Evolutionary conservation across 1,140 invertebrate genomes (phyloP), one percentile per base, ranked within the genome.

Genomic region (Cotesia chilonis): DNA sequence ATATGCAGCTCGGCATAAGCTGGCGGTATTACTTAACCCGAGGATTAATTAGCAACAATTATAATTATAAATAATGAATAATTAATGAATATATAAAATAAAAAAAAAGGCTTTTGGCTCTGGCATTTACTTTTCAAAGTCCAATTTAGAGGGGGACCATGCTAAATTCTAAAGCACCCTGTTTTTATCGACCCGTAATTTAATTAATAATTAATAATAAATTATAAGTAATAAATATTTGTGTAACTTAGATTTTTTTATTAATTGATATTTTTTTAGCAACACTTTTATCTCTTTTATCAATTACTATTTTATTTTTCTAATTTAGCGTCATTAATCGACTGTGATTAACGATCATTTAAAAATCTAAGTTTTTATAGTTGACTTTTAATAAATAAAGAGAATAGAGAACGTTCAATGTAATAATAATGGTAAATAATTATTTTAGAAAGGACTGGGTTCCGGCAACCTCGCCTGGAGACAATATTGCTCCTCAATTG

Each of bases 21-120:
- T 61, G 63, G 63, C 63, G 17, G 61, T 64, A 35, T 65, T 65
- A 65, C 63, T 65, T 65, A 65, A 65, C 9, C 9, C 6, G 2
- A 14, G 0, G 12, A 28, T 7, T 9, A 61, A 28, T 36, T 28
- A 7, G 35, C 17, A 28, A 20, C 20, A 28, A 28, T 28, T 28
- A 28, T 28, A 28, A 28, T 28, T 28, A 28, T 28, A 28, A 28
- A 28, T 28, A 61, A 61, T 28, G 4, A 61, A 36, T 20, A 28
- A 28, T 28, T 28, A 28, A 10, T 57, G 54, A 57, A 61, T 28
- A 12, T 12, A 61, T 14, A 14, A 20, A 20, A 28, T n/a, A n/a
- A 57, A 61, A 10, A 60, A 20, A 14, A 14, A 14, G 12, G 7
- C 20, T 28, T 3, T 9, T 20, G 28, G 1, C 28, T 14, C 41